These are phyloP conservation scores for Mormoops blainvillei DNA, from an alignment of 2,113 vertebrate species.

Conservation along the genomic window DNA sequence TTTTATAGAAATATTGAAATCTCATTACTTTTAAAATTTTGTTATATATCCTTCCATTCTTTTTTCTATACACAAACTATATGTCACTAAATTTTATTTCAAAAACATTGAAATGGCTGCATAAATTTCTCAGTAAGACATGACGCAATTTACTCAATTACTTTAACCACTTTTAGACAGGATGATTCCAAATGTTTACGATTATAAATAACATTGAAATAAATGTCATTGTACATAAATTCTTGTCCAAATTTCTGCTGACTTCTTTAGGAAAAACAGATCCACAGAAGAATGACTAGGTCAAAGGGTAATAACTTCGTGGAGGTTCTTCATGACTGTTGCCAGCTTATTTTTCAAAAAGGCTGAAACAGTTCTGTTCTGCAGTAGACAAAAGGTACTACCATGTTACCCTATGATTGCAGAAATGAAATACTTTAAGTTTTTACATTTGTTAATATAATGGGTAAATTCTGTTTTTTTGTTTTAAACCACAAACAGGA, in stretches of 20 bases:
- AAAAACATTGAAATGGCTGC: background rate
- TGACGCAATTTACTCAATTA: background rate
- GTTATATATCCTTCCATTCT: background rate
- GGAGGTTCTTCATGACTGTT: background rate
- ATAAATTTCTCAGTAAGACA: background rate
- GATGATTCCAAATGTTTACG: background rate
- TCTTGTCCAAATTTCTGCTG: background rate
- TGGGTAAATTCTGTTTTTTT: background rate
- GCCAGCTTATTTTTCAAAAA: conserved; percentile 26
- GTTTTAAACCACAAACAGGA: background rate
- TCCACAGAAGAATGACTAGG: background rate
- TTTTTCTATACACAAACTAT: background rate
- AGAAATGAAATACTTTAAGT: background rate
- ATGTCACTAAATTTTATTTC: conserved; percentile 20
- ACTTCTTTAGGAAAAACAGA: background rate
- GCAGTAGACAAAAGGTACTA: background rate
- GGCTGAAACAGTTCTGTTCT: background rate
- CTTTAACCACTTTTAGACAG: background rate
- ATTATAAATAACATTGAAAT: background rate
- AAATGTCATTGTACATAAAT: background rate
- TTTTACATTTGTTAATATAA: background rate
- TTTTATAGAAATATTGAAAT: background rate
- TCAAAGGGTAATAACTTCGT: background rate
- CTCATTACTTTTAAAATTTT: background rate
- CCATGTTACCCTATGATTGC: background rate